Conservation (phyloP, 2,113 vertebrate species). For the Poeciliopsis occidentalis region DNA sequence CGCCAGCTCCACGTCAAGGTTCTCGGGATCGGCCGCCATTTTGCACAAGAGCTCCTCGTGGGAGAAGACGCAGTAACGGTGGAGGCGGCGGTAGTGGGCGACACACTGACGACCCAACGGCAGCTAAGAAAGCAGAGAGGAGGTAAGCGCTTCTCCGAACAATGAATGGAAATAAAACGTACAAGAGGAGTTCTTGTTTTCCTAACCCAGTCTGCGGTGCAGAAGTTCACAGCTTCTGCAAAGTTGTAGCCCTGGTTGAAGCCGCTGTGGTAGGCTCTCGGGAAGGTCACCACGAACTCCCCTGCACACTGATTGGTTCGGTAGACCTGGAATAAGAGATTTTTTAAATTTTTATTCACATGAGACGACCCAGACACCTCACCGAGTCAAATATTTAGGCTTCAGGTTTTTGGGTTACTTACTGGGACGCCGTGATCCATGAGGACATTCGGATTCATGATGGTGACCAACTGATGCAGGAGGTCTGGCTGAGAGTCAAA, state of each 20-base stretch:
- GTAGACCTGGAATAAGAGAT: slow-evolving; percentile 83
- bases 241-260: slow-evolving; percentile 99
- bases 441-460: slow-evolving; percentile 97
- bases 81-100: slow-evolving; percentile 91
- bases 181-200: not conserved
- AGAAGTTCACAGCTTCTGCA: slow-evolving; percentile 99
- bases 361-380: not conserved
- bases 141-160: not conserved
- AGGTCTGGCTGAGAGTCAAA: slow-evolving; percentile 98
- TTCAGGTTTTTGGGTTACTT: slow-evolving; percentile 52
- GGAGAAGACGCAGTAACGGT: slow-evolving; percentile 96
- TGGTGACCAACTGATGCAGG: slow-evolving; percentile 96
- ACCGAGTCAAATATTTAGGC: not conserved
- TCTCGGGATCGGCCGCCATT: slow-evolving; percentile 96
- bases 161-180: not conserved
- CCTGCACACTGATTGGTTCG: slow-evolving; percentile 98
- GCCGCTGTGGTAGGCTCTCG: slow-evolving; percentile 97
- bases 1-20: slow-evolving; percentile 95
- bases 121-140: slow-evolving; percentile 70
- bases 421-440: slow-evolving; percentile 98
- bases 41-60: slow-evolving; percentile 98
- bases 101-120: slow-evolving; percentile 96
- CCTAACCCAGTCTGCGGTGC: slow-evolving; percentile 97
- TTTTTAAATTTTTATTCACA: not conserved
- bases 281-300: slow-evolving; percentile 98